Evolutionary conservation across 2,888 invertebrate genomes (phyloP), one percentile per base, ranked within the genome.

Genomic region (Protophormia terraenovae): DNA sequence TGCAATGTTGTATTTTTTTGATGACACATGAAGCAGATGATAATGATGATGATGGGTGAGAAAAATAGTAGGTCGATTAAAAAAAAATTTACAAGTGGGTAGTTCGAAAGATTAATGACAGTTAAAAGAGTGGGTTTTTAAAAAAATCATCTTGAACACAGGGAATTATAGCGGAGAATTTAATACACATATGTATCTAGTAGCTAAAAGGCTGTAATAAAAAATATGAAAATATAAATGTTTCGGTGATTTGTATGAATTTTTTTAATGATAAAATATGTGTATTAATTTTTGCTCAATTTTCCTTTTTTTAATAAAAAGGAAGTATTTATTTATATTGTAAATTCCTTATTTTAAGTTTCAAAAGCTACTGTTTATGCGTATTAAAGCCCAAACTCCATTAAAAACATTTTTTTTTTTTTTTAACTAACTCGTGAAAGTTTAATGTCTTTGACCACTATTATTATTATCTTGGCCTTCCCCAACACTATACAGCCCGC

Each of bases 401-500:
- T 38, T 16, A 22, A 32, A 58, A 35, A 22, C 22, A 45, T 7
- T 55, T 76, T 66, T 66, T n/a, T 8, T 32, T 7, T 55, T 76
- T 66, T 66, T n/a, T 8, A 60, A 16, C 22, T 35, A 69, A 35
- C 27, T 75, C 38, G 77, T 78, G 77, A 78, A 78, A 78, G 77
- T 78, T 58, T 58, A 22, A 16, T 78, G 47, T 47, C 77, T 69
- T 69, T 78, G 35, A 60, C 35, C 58, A 78, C 77, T 38, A 78
- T 69, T 50, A 69, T 66, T 66, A 66, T 27, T 10, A 14, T 58
- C 41, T 32, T n/a, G 27, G n/a, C 19, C 19, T 66, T 10, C 29
- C n/a, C 24, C n/a, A 32, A 16, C 38, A 60, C 19, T 22, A 22
- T 38, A 41, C 24, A 60, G 24, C 27, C 35, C 24, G 64, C 35